Evolutionary conservation across 1,140 invertebrate genomes (phyloP), one percentile per base, ranked within the genome.

Genomic region (Lucilia cuprina): DNA sequence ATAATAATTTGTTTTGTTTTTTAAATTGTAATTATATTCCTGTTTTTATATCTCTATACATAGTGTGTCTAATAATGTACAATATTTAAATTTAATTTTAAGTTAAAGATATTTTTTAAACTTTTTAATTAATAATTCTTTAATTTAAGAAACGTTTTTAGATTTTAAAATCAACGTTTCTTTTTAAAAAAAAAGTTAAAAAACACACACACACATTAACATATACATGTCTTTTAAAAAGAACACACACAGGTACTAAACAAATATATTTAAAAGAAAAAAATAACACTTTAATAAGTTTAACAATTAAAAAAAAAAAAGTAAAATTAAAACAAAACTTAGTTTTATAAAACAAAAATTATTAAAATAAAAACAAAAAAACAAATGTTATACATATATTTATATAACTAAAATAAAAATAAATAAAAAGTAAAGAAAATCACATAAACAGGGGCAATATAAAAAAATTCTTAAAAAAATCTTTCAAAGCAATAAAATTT

Each of bases 171-270:
- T n/a, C 35, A 77, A 77, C 25, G 70, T 74, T 77, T 77, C 74
- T 35, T 77, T 17, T 41, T 30, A 74, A 8, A 74, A 74, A 74
- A 12, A 5, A 13, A 65, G 0, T 5, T 74, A 55, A 55, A 19
- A 83, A 8, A 83, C 17, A 50, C 78, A 85, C 34, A 84, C 30
- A 86, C 77, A 75, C 82, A 84, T 47, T 83, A 65, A 83, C 50
- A 83, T 75, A 86, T 85, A 86, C 84, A 87, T 84, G 85, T 84
- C 86, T 83, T 86, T 85, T 60, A 86, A 88, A 78, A 83, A 83
- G 49, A 78, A 70, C 83, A 83, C 74, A 78, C 74, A 78, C 77
- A 80, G 77, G 77, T 80, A 80, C 77, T 80, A 41, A 47, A 78
- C 35, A 78, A 78, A 41, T 49, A 78, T 80, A 80, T 35, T n/a